These are phyloP conservation scores for Alaudala cheleensis DNA, from an alignment of 2,113 vertebrate genomes.

Conservation along the genomic window DNA sequence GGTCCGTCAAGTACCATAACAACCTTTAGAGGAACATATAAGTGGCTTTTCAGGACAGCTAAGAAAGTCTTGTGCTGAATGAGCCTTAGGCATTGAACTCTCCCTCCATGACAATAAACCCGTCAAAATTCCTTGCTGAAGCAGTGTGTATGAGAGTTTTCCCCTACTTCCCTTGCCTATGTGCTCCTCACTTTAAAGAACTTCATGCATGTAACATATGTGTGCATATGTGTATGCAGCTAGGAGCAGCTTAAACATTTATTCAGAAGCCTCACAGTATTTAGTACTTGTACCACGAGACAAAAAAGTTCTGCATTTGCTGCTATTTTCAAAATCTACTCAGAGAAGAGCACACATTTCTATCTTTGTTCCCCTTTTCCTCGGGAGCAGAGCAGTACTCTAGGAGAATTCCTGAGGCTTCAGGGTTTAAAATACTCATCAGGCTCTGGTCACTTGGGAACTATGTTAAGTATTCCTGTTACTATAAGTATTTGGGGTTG, in stretches of 20 bases:
- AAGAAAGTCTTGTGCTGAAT: background rate
- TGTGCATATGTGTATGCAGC: background rate
- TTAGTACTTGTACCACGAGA: background rate
- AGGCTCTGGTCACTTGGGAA: conserved; percentile 28
- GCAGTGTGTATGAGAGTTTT: background rate
- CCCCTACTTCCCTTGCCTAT: background rate
- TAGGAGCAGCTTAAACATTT: background rate
- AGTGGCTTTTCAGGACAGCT: background rate
- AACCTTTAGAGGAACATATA: background rate
- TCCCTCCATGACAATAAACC: background rate
- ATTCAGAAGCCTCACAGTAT: background rate
- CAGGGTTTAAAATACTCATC: conserved; percentile 52
- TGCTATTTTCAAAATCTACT: background rate
- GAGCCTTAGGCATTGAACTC: background rate
- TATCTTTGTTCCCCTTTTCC: background rate
- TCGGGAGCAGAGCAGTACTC: background rate
- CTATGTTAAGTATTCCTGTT: conserved; percentile 62
- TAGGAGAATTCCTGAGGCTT: conserved; percentile 31
- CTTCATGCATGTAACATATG: background rate
- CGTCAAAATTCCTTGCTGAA: background rate
- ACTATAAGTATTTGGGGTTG: conserved; percentile 18
- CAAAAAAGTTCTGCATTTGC: background rate
- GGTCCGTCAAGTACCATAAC: background rate
- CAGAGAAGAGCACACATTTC: background rate
- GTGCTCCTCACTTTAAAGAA: background rate